Evolutionary conservation across 2,113 vertebrate genomes (phyloP).

Genomic region (Gopherus evgoodei): DNA sequence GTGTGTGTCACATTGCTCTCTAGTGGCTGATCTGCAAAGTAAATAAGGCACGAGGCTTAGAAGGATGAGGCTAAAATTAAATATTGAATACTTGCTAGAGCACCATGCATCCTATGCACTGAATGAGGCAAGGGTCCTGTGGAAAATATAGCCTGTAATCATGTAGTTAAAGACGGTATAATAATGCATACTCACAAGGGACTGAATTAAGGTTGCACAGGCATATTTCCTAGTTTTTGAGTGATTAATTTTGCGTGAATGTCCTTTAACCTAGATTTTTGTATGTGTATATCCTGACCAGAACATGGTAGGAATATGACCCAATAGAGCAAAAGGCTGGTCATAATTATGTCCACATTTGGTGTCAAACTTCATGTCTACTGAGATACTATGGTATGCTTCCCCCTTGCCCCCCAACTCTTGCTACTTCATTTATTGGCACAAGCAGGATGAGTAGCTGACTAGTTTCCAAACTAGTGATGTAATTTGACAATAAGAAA

Average conservation of each 20-base stretch:
- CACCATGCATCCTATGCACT: fast-evolving
- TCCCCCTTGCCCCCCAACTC: not conserved
- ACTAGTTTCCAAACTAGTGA: not conserved
- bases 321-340: not conserved
- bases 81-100: not conserved
- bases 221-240: not conserved
- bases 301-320: not conserved
- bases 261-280: not conserved
- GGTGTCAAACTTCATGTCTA: not conserved
- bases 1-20: not conserved
- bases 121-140: not conserved
- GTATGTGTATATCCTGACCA: not conserved
- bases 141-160: not conserved
- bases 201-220: not conserved
- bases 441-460: not conserved
- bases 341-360: not conserved
- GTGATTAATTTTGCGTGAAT: not conserved
- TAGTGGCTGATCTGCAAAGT: not conserved
- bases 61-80: not conserved
- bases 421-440: not conserved
- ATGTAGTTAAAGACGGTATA: not conserved
- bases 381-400: not conserved
- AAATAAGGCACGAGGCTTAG: not conserved
- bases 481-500: not conserved
- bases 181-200: fast-evolving